Evolutionary conservation across 2,888 invertebrate genomes (phyloP), one percentile per base, ranked within the genome.

Genomic region (Tinea trinotella): DNA sequence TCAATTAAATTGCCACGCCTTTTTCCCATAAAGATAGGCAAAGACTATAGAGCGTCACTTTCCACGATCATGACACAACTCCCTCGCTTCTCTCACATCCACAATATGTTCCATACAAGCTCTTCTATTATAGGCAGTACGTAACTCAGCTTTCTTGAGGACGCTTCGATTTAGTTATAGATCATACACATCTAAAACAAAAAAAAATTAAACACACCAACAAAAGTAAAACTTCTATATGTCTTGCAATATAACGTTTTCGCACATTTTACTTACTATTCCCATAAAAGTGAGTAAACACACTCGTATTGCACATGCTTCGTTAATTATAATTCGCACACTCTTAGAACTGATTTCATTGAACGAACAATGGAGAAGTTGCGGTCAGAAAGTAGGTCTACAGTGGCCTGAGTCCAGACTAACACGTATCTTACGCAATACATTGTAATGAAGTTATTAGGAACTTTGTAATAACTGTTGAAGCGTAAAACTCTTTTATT

Each of bases 371-470:
- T 46, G 19, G 19, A 15, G 46, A 46, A 10, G 46, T 46, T 52
- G 35, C 52, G 52, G 52, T 52, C 52, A 18, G 52, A 52, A 52
- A 52, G 34, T 52, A 35, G 52, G 52, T 52, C 52, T 52, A 13
- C 15, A 52, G 46, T 17, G 46, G 19, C 50, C 24, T 13, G 19
- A 19, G 50, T 50, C 50, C 50, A 22, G 50, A 50, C n/a, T 46
- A 19, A 6, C 13, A 40, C 4, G 50, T 24, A 7, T 50, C 9
- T 50, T 50, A 24, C 12, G 50, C 12, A 50, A 50, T 24, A 24
- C 50, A 13, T n/a, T 12, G 50, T 50, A 50, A 50, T 50, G 24
- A 24, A 24, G 50, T 24, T 50, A 50, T 50, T 50, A 50, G 50
- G 24, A 24, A 24, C 19, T 13, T 50, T 13, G 24, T 50, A 50